Percentiles rank a stretch among this genome's conserved stretches.
Conservation (phyloP, 2,797 vertebrate species). For the Menidia menidia region DNA sequence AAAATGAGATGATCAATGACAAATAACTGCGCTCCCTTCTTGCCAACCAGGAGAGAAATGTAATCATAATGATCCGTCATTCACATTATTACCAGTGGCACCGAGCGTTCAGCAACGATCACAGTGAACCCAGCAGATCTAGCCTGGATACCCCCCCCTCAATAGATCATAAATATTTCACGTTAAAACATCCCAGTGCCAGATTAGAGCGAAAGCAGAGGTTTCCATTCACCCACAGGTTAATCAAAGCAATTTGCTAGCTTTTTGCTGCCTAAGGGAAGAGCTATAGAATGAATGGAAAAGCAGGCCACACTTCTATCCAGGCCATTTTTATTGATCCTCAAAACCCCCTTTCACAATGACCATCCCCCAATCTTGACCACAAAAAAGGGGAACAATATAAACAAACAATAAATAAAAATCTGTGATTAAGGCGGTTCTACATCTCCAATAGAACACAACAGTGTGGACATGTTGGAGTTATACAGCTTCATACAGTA, state of each 20-base stretch:
- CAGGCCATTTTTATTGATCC: constrained; percentile 86
- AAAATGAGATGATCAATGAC: constrained; percentile 2
- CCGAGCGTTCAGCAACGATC: background rate
- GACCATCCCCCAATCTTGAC: constrained; percentile 68
- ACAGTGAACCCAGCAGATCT: constrained; percentile 3
- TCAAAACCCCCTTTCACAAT: constrained; percentile 76
- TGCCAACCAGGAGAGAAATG: constrained; percentile 21
- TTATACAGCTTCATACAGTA: constrained; percentile 81
- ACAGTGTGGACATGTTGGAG: constrained; percentile 80
- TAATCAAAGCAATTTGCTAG: constrained; percentile 55
- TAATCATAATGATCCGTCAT: constrained; percentile 29
- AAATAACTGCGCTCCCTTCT: constrained; percentile 16
- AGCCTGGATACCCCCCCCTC: background rate
- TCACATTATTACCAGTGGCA: constrained; percentile 10
- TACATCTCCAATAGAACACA: constrained; percentile 82
- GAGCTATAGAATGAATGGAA: constrained; percentile 75
- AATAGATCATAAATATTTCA: constrained; percentile 49
- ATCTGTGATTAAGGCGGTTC: constrained; percentile 86
- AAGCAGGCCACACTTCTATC: constrained; percentile 82
- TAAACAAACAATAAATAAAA: constrained; percentile 85
- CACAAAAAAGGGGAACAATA: constrained; percentile 74
- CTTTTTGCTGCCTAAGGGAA: constrained; percentile 47
- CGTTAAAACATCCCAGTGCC: constrained; percentile 31
- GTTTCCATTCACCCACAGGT: constrained; percentile 50
- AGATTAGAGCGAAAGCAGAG: constrained; percentile 2